A percentile compares a stretch with the other conserved stretches of the same genome.
Conservation (phyloP, 2,113 vertebrate genomes). For the Scartelaos histophorus region DNA sequence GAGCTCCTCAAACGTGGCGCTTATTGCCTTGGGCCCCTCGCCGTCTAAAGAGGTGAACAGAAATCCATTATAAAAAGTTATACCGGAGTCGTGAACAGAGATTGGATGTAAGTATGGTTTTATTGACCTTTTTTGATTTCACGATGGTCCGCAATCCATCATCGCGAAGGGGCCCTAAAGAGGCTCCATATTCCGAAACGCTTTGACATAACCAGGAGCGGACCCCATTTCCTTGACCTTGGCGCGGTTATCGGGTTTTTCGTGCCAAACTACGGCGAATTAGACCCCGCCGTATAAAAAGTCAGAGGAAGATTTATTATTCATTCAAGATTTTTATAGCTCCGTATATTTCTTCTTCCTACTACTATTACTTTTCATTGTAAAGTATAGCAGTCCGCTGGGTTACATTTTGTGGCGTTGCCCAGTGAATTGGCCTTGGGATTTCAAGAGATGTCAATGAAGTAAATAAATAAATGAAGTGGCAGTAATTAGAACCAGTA, state of each 20-base stretch:
- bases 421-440: not conserved
- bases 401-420: not conserved
- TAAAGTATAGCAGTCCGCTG: not conserved
- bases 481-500: not conserved
- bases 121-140: conserved; percentile 16
- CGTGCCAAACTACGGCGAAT: not conserved
- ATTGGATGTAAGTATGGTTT: conserved; percentile 10
- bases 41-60: conserved; percentile 11
- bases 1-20: conserved; percentile 6
- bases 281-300: not conserved
- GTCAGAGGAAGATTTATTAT: conserved; percentile 1
- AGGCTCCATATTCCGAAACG: conserved; percentile 6
- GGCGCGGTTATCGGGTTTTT: conserved; percentile 1
- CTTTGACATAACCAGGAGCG: not conserved
- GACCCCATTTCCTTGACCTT: conserved; percentile 2
- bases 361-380: not conserved
- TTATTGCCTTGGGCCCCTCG: conserved; percentile 7
- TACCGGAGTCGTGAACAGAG: conserved; percentile 1
- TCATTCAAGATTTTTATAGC: conserved; percentile 5
- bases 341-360: not conserved
- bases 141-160: conserved; percentile 1
- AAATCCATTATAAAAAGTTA: conserved; percentile 10
- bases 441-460: not conserved
- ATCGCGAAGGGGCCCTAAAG: not conserved
- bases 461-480: not conserved